phyloP scores from a whole-genome alignment of 2,888 invertebrate genomes.

The Meteorus colon region DNA sequence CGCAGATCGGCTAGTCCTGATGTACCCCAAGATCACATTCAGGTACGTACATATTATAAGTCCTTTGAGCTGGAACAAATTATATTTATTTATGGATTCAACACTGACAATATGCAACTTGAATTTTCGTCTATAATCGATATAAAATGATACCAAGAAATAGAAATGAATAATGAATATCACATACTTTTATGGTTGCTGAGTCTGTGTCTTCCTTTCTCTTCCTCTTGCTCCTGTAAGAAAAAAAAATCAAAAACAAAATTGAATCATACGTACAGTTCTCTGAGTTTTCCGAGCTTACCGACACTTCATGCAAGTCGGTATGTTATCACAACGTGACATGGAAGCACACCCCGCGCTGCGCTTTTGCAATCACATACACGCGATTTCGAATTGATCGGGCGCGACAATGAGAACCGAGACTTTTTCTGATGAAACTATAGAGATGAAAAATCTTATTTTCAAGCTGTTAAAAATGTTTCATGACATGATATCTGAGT shows the following conservation, averaged over 20 bases:
- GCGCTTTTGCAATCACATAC: neutral
- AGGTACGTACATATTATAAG: constrained; percentile 62
- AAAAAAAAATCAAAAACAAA: too few species aligned
- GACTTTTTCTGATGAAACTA: neutral
- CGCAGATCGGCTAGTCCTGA: constrained; percentile 72
- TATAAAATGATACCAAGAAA: too few species aligned
- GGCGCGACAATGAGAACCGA: neutral
- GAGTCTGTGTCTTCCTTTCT: too few species aligned
- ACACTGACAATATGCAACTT: too few species aligned
- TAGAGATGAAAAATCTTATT: neutral
- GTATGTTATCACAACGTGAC: constrained; percentile 8
- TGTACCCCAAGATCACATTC: constrained; percentile 66
- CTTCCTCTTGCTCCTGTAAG: too few species aligned
- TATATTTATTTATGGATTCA: too few species aligned
- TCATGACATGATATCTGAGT: neutral
- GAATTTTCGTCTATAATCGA: too few species aligned
- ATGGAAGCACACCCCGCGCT: neutral
- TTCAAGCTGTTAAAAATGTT: neutral
- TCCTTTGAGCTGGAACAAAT: too few species aligned
- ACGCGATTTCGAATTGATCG: neutral
- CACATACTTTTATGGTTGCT: too few species aligned
- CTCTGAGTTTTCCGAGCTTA: constrained; percentile 1
- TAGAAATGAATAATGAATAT: too few species aligned
- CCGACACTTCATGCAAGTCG: constrained; percentile 7
- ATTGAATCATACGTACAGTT: too few species aligned